Base-by-base conservation (phyloP, 1,140 invertebrate genomes). In the Colletes latitarsis region DNA sequence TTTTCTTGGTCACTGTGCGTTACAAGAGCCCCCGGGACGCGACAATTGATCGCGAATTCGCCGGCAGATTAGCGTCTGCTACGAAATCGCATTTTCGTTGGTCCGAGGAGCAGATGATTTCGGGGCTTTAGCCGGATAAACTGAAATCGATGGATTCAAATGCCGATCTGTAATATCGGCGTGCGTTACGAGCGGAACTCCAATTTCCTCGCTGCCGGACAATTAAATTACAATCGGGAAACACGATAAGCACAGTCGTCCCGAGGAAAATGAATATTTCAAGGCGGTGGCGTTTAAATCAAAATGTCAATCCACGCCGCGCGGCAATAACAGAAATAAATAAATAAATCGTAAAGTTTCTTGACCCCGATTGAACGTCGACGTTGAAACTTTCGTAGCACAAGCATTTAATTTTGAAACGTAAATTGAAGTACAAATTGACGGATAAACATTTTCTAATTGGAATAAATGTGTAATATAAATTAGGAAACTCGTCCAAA, bases 221-320 rank as follows among this genome's bases (percentile, higher is more conserved):
- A 92, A 92, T 92, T 92, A 92, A 91, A 91, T 92, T 92, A 91
- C 88, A 92, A 91, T 91, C 89, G 89, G 86, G 82, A 81, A 88
- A 88, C 87, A 84, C 86, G 90, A 90, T 88, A 90, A 90, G 89
- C 90, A 89, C 88, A 82, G 83, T 70, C 46, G 84, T 77, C 67
- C 39, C 60, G 55, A 62, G 72, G 82, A 88, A 87, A 88, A 89
- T 87, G 88, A 83, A 85, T 85, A 78, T 82, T 86, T 78, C 81
- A 64, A 81, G 63, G 77, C 70, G 82, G 77, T 67, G 58, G 86
- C 84, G 79, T 57, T 85, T 82, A 86, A 85, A 86, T 86, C 79
- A 85, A 86, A 86, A 86, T 53, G 84, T 85, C 79, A 57, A 75
- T 67, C 53, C 39, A 8, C 58, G 43, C 30, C 53, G 19, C 57